phyloP scores from a whole-genome alignment of 2,888 invertebrate genomes.

The Muscina levida region DNA sequence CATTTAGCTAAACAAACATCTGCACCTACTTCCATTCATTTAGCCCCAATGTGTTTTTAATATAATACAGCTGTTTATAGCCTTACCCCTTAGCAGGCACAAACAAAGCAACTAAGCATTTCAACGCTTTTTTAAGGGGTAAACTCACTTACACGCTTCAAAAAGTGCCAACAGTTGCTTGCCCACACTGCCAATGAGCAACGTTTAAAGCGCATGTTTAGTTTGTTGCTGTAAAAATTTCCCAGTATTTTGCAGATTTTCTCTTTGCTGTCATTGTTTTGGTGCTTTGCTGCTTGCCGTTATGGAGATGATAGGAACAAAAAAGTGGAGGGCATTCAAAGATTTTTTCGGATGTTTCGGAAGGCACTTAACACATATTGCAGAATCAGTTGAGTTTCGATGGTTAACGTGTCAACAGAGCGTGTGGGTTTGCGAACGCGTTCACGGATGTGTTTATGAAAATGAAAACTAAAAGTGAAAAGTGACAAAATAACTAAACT shows the following conservation, averaged over 20 bases:
- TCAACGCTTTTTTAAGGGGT: no score
- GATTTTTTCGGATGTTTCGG: slow-evolving; percentile 60
- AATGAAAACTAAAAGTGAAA: slow-evolving; percentile 7
- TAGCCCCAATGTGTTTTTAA: no score
- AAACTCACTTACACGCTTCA: no score
- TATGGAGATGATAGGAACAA: slow-evolving; percentile 49
- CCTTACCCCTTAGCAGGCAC: no score
- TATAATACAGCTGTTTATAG: no score
- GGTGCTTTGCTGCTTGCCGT: slow-evolving; percentile 19
- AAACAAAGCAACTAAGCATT: no score
- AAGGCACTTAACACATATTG: slow-evolving; percentile 66
- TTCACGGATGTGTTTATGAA: slow-evolving; percentile 16
- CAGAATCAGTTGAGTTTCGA: slow-evolving; percentile 70
- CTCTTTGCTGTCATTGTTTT: background rate
- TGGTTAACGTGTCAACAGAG: slow-evolving; percentile 66
- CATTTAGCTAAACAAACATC: no score
- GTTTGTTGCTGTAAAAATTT: slow-evolving; percentile 40
- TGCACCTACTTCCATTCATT: no score
- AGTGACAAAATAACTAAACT: background rate
- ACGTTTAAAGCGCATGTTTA: slow-evolving; percentile 55
- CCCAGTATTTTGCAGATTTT: slow-evolving; percentile 65
- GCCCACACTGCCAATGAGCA: no score
- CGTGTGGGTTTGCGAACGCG: slow-evolving; percentile 45
- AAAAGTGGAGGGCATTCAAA: slow-evolving; percentile 53
- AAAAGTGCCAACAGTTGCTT: no score